Base-by-base conservation (phyloP, 53 echinoderm and acorn worm genomes). In the Paracentrotus lividus region DNA sequence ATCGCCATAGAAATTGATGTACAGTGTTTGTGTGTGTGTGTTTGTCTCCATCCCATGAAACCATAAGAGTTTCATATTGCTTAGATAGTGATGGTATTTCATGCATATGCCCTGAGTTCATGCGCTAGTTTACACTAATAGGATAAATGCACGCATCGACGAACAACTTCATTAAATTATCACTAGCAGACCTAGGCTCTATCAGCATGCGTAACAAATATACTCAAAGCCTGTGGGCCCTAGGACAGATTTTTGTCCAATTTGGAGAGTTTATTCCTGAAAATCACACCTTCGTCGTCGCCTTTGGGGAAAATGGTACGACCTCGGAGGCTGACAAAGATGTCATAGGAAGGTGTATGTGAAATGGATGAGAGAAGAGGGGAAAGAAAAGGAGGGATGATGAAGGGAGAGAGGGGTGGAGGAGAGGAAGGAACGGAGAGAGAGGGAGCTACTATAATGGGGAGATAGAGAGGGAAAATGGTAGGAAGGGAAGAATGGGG, bases 101-200 rank as follows among this genome's bases (percentile, higher is more conserved):
- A 47, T 49, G 47, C 49, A 85, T 31, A 23, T n/a, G n/a, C 21
- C 59, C 15, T 31, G 52, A 20, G 23, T 26, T 12, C 86, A 18
- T 56, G 21, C 31, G 16, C 88, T 56, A 53, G 31, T 54, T 57
- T 53, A 33, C 38, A 3, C 33, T 88, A 88, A 88, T 88, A 36
- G 88, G 88, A 88, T 88, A 23, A 88, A 57, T 52, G 14, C 57
- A 57, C 18, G 88, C 88, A 54, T 53, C 33, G 59, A n/a, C 38
- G 88, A 53, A 57, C 88, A 52, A 56, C 88, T 88, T 88, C 88
- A 88, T 88, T 59, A 88, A 88, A 88, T 88, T 88, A 88, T 52
- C 33, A 8, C 38, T 56, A 59, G 13, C 88, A 88, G 55, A 38
- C n/a, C n/a, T 55, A 88, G 59, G 24, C 15, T 29, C 57, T 38